Evolutionary conservation across 2,888 invertebrate species (phyloP), one percentile per base, ranked within the genome.

Genomic region (Smittia aterrima): DNA sequence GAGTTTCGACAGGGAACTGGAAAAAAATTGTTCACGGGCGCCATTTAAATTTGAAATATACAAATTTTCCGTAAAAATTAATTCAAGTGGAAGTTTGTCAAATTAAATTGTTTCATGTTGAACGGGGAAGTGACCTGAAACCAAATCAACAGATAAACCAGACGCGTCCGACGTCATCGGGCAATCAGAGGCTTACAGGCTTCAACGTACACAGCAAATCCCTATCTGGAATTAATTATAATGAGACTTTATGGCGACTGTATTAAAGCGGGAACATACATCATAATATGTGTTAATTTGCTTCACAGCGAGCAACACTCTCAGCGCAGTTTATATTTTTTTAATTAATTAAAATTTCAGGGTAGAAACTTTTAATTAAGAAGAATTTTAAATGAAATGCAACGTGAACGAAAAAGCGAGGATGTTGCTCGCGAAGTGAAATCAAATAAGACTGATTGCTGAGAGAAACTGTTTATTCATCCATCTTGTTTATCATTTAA

Each of bases 211-310:
- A 16, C 47, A n/a, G 4, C 6, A 66, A 66, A 66, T 32, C 20
- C 40, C 16, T 32, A 38, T 66, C 32, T 66, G 66, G 66, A 66
- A 66, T 66, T 66, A 66, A 38, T 38, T 40, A 25, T 66, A 66
- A 66, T 66, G 66, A 32, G 16, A 66, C 66, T 66, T 66, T 66
- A 66, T 66, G 66, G 25, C 24, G 11, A 25, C 25, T 66, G 25
- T 27, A 27, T 66, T 66, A 25, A 66, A 27, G 16, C 32, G 16
- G 18, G 20, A 62, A 6, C 24, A 27, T 25, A 24, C 47, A 68
- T 47, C 47, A 47, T 68, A 68, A 68, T 68, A 68, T 68, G 68
- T 68, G 68, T 68, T 68, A 68, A 68, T 68, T 47, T 68, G 68
- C 24, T 41, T 13, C 41, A 68, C 3, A 58, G 58, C 58, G 13